phyloP scores from a whole-genome alignment of 2,888 invertebrate genomes.

The Heliconius ethilla region DNA sequence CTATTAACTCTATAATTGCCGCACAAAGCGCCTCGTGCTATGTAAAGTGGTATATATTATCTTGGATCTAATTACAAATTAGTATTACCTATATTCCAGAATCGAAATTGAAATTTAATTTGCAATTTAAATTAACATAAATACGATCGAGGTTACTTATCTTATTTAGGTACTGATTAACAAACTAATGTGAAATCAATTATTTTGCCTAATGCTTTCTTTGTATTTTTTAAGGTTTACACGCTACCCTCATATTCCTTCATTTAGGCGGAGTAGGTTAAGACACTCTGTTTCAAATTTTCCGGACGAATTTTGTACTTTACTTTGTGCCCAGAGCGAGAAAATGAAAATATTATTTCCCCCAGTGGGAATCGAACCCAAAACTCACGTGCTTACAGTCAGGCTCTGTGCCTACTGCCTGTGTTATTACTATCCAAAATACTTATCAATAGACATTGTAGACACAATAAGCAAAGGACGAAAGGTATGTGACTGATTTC shows the following conservation, averaged over 20 bases:
- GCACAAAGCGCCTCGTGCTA: slow-evolving; percentile 23
- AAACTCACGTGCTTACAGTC: too few relatives aligned
- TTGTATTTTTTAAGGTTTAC: too few relatives aligned
- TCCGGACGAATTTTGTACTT: too few relatives aligned
- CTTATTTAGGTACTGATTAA: not conserved
- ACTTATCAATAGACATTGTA: not conserved
- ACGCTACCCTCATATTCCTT: too few relatives aligned
- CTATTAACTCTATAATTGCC: slow-evolving; percentile 25
- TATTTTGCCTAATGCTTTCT: not conserved
- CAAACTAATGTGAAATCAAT: not conserved
- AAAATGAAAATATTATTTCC: too few relatives aligned
- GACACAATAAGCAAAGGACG: too few relatives aligned
- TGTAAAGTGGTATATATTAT: slow-evolving; percentile 24
- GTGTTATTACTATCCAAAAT: not conserved
- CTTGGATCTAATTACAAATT: slow-evolving; percentile 21
- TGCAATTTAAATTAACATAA: slow-evolving; percentile 7
- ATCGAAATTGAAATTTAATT: slow-evolving; percentile 16
- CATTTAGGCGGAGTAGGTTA: too few relatives aligned
- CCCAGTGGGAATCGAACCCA: too few relatives aligned
- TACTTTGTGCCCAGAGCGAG: too few relatives aligned
- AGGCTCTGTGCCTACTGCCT: too few relatives aligned
- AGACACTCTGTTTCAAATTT: too few relatives aligned
- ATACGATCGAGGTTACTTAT: slow-evolving; percentile 4
- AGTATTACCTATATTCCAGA: slow-evolving; percentile 8
- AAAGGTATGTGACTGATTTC: not conserved